These are phyloP conservation scores for Actias luna DNA, from an alignment of 2,888 invertebrate species.

Conservation along the genomic window DNA sequence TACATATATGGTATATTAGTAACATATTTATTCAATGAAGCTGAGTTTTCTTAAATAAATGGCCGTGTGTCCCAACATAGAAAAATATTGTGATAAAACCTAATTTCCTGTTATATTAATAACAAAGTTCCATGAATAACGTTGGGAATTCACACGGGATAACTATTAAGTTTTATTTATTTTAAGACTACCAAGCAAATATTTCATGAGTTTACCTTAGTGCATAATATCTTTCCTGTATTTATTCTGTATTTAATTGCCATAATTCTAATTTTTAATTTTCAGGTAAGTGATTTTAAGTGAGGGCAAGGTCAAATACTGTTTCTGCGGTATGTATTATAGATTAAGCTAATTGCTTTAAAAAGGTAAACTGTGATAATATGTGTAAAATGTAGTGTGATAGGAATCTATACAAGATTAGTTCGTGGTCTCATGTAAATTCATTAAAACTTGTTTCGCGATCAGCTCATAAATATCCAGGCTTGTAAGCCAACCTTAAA, in stretches of 20 bases:
- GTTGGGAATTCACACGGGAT: background rate
- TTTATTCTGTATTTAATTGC: background rate
- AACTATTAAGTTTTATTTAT: background rate
- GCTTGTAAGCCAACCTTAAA: too few species aligned
- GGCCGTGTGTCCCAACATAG: too few species aligned
- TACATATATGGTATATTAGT: too few species aligned
- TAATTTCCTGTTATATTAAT: background rate
- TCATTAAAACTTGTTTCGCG: too few species aligned
- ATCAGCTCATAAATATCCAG: too few species aligned
- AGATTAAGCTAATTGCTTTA: background rate
- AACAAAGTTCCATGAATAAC: background rate
- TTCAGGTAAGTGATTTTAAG: conserved; percentile 31
- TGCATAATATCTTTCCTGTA: background rate
- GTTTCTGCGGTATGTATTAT: conserved; percentile 9
- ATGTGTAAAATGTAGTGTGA: too few species aligned
- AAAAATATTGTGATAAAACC: background rate
- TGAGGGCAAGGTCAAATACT: background rate
- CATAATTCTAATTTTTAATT: conserved; percentile 16
- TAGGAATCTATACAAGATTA: too few species aligned
- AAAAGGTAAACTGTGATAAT: too few species aligned
- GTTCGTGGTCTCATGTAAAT: too few species aligned
- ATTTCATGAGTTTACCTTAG: background rate
- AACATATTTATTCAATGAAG: too few species aligned
- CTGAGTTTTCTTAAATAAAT: too few species aligned
- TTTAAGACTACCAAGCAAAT: background rate